Evolutionary conservation across 2,797 vertebrate genomes (phyloP).

Genomic region (Tiaroga cobitis): DNA sequence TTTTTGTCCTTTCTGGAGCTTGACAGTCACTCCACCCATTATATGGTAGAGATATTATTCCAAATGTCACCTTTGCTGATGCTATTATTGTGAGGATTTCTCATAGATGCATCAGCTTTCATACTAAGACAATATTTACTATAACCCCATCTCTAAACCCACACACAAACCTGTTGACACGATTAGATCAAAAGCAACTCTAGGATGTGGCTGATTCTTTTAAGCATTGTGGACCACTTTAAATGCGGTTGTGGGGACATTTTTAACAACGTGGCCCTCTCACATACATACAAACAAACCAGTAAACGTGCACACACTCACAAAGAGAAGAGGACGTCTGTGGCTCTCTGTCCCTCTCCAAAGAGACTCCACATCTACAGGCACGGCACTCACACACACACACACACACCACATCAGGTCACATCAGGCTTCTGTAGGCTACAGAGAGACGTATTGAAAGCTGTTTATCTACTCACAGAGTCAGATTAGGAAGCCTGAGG

Average conservation of each 20-base stretch:
- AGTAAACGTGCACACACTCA: background rate
- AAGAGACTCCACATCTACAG: background rate
- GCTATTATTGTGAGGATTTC: too few species aligned
- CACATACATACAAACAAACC: background rate
- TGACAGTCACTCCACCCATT: background rate
- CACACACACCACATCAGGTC: background rate
- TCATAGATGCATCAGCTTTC: background rate
- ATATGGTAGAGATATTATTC: background rate
- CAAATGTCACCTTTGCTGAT: background rate
- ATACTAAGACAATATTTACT: background rate
- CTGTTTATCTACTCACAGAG: background rate
- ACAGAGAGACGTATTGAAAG: background rate
- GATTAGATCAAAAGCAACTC: background rate
- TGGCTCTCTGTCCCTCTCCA: background rate
- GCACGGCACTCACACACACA: background rate
- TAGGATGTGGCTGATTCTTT: background rate
- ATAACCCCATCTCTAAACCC: background rate
- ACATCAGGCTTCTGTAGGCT: background rate
- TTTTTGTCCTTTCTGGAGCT: background rate
- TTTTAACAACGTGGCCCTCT: background rate
- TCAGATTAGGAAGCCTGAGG: background rate
- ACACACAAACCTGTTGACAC: background rate
- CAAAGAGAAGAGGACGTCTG: background rate
- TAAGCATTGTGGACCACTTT: background rate
- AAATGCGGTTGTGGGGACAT: background rate